Conservation (phyloP, 2,797 vertebrate species). For the Picus viridis region DNA sequence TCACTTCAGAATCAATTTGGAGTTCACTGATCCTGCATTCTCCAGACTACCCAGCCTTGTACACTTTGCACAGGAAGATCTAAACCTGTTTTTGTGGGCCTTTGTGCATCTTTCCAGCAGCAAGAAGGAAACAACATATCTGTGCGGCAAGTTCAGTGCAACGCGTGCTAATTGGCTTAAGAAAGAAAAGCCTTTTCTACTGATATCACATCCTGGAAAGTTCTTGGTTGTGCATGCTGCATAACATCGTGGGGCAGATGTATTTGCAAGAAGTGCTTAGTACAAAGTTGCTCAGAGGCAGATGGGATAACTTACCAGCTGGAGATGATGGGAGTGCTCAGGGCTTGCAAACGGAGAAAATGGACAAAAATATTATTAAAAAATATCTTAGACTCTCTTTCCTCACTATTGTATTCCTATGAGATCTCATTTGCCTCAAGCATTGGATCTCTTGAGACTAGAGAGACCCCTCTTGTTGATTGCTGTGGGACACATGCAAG, state of each 20-base stretch:
- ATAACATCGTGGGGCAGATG: background rate
- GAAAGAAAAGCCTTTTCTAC: background rate
- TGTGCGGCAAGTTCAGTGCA: background rate
- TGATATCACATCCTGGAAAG: background rate
- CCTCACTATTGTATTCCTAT: background rate
- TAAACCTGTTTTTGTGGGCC: background rate
- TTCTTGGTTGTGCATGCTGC: background rate
- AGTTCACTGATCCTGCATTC: background rate
- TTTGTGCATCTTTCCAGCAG: background rate
- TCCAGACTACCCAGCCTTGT: accelerated
- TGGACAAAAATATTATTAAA: background rate
- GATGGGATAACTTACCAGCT: background rate
- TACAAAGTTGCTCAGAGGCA: background rate
- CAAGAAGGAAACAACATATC: background rate
- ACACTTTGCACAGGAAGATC: background rate
- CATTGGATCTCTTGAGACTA: background rate
- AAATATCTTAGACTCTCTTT: background rate
- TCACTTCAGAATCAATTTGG: background rate
- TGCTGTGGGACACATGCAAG: background rate
- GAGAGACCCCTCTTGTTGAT: background rate
- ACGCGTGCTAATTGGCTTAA: background rate
- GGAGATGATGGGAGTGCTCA: background rate
- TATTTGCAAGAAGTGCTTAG: background rate
- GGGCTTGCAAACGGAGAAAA: background rate
- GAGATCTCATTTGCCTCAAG: background rate